These are phyloP conservation scores for Calyptommatus sinebrachiatus DNA, from an alignment of 2,113 vertebrate genomes.

Conservation along the genomic window DNA sequence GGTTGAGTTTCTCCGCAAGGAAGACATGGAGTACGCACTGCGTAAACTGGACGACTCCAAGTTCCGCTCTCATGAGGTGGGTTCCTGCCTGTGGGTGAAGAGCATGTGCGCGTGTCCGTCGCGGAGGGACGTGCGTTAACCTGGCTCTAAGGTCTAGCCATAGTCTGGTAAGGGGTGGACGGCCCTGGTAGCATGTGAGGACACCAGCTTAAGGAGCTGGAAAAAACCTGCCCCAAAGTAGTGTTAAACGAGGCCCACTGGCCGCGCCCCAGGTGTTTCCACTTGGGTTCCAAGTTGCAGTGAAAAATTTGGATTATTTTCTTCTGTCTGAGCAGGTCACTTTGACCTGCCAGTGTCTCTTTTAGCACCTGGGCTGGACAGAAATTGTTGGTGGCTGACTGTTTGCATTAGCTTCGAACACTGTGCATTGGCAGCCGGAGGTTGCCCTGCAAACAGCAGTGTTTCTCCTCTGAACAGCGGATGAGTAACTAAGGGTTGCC, in stretches of 20 bases:
- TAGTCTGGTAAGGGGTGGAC: not conserved
- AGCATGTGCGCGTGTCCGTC: not conserved
- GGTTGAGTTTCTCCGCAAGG: conserved; percentile 85
- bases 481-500: not conserved
- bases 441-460: not conserved
- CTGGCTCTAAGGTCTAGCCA: not conserved
- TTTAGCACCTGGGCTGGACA: not conserved
- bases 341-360: conserved; percentile 3
- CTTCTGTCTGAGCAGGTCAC: conserved; percentile 1
- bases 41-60: conserved; percentile 83
- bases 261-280: not conserved
- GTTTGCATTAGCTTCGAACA: not conserved
- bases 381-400: not conserved
- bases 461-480: conserved; percentile 3
- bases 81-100: conserved; percentile 46
- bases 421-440: not conserved
- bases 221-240: conserved; percentile 11
- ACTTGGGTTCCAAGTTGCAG: not conserved
- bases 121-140: not conserved
- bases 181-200: conserved; percentile 13
- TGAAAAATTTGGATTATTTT: conserved; percentile 10
- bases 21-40: conserved; percentile 85
- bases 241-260: not conserved
- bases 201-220: not conserved
- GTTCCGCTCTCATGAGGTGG: conserved; percentile 82